A percentile compares a stretch with the other conserved stretches of the same genome.
These are phyloP conservation scores for Scaptodrosophila latifasciaeformis DNA, from an alignment of 2,888 invertebrate species.

Conservation along the genomic window DNA sequence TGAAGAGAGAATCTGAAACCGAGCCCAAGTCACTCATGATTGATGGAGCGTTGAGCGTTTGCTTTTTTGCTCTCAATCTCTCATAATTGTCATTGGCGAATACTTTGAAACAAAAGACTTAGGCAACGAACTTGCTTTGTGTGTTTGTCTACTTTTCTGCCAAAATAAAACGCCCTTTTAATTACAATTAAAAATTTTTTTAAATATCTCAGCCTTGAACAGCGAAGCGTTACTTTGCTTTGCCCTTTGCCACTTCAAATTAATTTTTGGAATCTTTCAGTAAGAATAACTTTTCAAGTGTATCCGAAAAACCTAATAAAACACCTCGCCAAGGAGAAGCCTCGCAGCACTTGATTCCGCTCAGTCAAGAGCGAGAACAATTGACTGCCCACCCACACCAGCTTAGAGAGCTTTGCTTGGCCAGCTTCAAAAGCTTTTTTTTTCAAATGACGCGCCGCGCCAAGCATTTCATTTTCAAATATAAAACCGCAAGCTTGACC, in stretches of 20 bases:
- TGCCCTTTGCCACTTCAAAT: conserved; percentile 14
- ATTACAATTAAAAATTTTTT: conserved; percentile 1
- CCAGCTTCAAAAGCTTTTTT: conserved; percentile 36
- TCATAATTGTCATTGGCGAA: no score
- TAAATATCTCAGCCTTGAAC: background rate
- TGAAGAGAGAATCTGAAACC: no score
- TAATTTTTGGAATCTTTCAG: no score
- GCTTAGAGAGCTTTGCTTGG: conserved; percentile 1
- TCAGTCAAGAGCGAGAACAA: conserved; percentile 16
- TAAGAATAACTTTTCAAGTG: no score
- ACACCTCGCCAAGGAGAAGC: no score
- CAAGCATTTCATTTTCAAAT: conserved; percentile 47
- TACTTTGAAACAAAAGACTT: conserved; percentile 36
- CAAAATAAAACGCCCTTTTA: background rate
- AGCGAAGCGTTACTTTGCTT: background rate
- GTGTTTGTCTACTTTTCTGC: background rate
- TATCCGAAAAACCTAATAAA: no score
- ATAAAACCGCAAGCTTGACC: conserved; percentile 71
- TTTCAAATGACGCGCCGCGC: conserved; percentile 19
- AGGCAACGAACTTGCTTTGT: conserved; percentile 31
- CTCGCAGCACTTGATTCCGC: no score
- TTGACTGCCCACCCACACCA: conserved; percentile 7
- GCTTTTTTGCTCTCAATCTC: background rate
- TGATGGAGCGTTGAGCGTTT: background rate
- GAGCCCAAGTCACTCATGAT: background rate